Evolutionary conservation across 1,140 invertebrate species (phyloP), one percentile per base, ranked within the genome.

Genomic region (Macrobrachium nipponense): DNA sequence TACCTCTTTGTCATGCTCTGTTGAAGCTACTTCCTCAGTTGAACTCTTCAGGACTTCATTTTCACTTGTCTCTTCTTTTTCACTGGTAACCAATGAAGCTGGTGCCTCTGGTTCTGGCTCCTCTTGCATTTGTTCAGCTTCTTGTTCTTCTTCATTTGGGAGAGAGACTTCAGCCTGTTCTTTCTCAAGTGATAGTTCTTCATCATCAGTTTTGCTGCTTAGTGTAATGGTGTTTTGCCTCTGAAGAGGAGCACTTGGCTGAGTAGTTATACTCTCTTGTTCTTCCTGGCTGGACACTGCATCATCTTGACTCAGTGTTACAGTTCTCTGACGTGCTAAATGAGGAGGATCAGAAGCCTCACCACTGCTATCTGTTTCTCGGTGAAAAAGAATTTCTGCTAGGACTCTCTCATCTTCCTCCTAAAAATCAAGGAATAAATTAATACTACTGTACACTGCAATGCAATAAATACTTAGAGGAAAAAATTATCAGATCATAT

Each of bases 401-500:
- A 86, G 66, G n/a, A 86, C 78, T 62, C 78, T 61, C 77, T 86
- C 83, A 61, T 86, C 83, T 61, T 86, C 83, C 59, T 86, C 83
- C 83, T 86, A 36, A 10, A 76, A 15, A 44, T 51, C 73, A 18
- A 80, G 14, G 23, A 8, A 44, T 18, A 15, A 80, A 60, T 51
- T 12, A 51, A 10, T 51, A 51, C 8, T 12, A 51, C 5, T 51
- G 8, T 51, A 51, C 12, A 51, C 7, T 51, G 12, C 51, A 51
- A 10, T 51, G 51, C 7, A 51, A 51, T 51, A 10, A 51, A 51
- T 51, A 51, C 8, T 12, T 51, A 51, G 7, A 10, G 51, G 8
- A 10, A 51, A 51, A 51, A 51, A 6, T 3, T 51, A 51, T 51
- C 12, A 51, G 51, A 51, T 10, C 27, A 4, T 12, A 51, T 51